Evolutionary conservation across 2,113 vertebrate species (phyloP), one percentile per base, ranked within the genome.

Genomic region (Stegastes partitus): DNA sequence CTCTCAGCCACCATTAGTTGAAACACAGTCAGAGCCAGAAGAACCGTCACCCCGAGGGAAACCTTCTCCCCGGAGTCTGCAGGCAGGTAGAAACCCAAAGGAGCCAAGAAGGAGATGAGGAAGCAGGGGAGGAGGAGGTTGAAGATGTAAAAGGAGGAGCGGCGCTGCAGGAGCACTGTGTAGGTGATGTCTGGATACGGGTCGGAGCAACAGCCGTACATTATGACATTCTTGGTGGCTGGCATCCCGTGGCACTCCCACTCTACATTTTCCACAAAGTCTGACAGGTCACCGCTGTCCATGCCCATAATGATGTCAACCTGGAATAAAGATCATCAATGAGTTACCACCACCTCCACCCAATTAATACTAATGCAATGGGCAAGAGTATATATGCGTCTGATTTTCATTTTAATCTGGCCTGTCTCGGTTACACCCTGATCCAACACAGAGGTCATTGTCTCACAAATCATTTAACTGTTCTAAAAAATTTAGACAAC

Each of bases 1-100:
- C 97, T 99, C 92, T 99, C 98, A 15, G 98, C 98, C 89, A 99
- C 98, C 97, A 99, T 98, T 44, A 99, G 94, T 93, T 99, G 98
- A 83, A 99, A 99, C 37, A 99, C 98, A 0, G 98, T 99, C 75
- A 99, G 96, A 28, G 98, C 97, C 92, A 99, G 93, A 25, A 99
- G 95, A 71, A 99, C 97, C 0, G 98, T 99, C 70, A 99, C 97
- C 0, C 98, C 98, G 8, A 99, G 90, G 12, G 98, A 99, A 22
- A 99, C 97, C 89, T 99, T 99, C 91, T 99, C 98, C 15, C 98
- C 98, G 0, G 98, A 99, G 91, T 99, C 98, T 22, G 98, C 98
- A 2, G 98, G 97, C 74, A 99, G 95, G 86, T 99, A 99, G 90
- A 99, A 99, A 50, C 98, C 97, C 87, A 99, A 90, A 12, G 98